Evolutionary conservation across 2,113 vertebrate species (phyloP), one percentile per base, ranked within the genome.

Genomic region (Phrynosoma blainvillii): DNA sequence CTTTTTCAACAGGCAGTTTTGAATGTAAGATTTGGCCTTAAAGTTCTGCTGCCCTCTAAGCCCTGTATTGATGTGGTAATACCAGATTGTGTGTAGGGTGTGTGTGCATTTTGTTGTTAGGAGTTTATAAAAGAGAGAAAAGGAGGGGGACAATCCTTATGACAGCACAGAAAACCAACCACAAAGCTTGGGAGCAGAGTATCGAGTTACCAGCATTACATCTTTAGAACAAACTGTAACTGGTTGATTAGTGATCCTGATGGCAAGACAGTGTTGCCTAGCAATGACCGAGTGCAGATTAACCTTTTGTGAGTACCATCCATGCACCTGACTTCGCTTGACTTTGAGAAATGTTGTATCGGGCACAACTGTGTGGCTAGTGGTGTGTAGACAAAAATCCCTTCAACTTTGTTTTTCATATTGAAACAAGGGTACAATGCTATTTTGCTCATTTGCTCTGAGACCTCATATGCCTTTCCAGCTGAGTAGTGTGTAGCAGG

Each of bases 191-290:
- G 82, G 78, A 88, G 27, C 75, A 70, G 65, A 32, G 52, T 88
- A 88, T 84, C 90, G 36, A 62, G 85, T 89, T 92, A 88, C 87
- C 76, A 91, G 89, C 73, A 93, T 91, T 92, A 86, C 92, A 90
- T 95, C 92, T 92, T 93, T 88, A 91, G 92, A 94, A 59, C 93
- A 93, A 68, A 40, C 87, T 95, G 93, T 92, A 92, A 91, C 89
- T 93, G 88, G 62, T 86, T 90, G 89, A 88, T 86, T 87, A 92
- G 85, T 87, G 77, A 88, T 92, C 89, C 84, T 80, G 87, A 68
- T 79, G 94, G 92, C 88, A 94, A 89, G 90, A 89, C 87, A 94
- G 85, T 40, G 94, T 93, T 91, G 91, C 94, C 90, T 94, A 96
- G 93, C 93, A 95, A 95, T 94, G 73, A 82, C 87, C 84, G 88